A percentile compares a stretch with the other conserved stretches of the same genome.
These are phyloP conservation scores for Himalopsyche japonica DNA, from an alignment of 2,888 invertebrate species.

Conservation along the genomic window DNA sequence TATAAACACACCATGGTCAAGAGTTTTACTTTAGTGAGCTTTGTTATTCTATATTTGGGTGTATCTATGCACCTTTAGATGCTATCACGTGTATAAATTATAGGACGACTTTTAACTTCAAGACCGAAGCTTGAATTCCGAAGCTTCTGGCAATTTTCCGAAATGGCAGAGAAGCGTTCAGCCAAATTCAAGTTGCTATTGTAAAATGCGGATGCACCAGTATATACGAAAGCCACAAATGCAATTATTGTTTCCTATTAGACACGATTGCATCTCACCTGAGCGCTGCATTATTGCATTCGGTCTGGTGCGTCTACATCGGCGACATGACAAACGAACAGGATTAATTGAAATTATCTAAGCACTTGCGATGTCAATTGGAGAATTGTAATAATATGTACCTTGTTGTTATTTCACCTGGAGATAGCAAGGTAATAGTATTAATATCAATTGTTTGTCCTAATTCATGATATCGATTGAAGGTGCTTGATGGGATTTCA, in stretches of 20 bases:
- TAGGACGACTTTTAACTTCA: too few relatives aligned
- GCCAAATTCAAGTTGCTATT: not conserved
- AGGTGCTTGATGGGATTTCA: too few relatives aligned
- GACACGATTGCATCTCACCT: not conserved
- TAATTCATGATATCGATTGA: too few relatives aligned
- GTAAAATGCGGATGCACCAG: not conserved
- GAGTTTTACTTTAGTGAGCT: too few relatives aligned
- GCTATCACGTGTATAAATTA: too few relatives aligned
- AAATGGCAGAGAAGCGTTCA: too few relatives aligned
- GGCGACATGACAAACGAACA: not conserved
- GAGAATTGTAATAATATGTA: not conserved
- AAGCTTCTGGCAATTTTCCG: too few relatives aligned
- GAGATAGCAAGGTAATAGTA: not conserved
- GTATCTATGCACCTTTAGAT: too few relatives aligned
- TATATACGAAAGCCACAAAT: not conserved
- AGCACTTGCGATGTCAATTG: not conserved
- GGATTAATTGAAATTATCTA: not conserved
- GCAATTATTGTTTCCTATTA: constrained; percentile 1
- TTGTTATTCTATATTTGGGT: too few relatives aligned
- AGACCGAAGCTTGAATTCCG: too few relatives aligned
- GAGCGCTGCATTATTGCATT: not conserved
- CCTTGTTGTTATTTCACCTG: not conserved
- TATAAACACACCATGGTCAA: too few relatives aligned
- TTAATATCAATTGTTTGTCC: too few relatives aligned
- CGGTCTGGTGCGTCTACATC: not conserved